A percentile compares a stretch with the other conserved stretches of the same genome.
phyloP scores from a whole-genome alignment of 2,888 invertebrate genomes.

The Diaphora mendica region DNA sequence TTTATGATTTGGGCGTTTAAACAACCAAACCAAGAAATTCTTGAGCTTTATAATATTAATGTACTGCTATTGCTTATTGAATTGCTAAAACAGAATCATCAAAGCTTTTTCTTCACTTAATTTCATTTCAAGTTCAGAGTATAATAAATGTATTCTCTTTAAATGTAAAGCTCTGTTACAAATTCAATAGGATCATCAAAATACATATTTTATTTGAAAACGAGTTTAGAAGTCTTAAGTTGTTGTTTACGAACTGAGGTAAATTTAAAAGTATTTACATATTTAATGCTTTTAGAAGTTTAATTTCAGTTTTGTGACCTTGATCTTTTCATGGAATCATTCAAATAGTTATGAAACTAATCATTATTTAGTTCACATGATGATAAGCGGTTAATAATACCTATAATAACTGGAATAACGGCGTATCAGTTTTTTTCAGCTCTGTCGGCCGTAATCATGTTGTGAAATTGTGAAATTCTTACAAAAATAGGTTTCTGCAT shows the following conservation, averaged over 20 bases:
- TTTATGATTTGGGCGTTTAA: no score
- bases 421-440: no score
- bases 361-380: no score
- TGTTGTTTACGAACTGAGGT: background rate
- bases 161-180: background rate
- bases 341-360: background rate
- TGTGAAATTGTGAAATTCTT: no score
- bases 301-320: background rate
- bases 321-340: background rate
- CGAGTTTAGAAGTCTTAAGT: background rate
- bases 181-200: constrained; percentile 3
- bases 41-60: no score
- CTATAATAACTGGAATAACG: no score
- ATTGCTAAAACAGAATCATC: background rate
- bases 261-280: background rate
- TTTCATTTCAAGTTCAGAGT: background rate
- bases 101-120: background rate
- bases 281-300: background rate
- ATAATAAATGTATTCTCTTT: background rate
- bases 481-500: no score
- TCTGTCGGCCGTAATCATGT: no score
- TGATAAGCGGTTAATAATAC: no score
- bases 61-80: no score
- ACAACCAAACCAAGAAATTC: no score
- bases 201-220: background rate